Percentiles rank a stretch among this genome's conserved stretches.
phyloP scores from a whole-genome alignment of 2,888 invertebrate genomes.

The Platerodrilus igneus region DNA sequence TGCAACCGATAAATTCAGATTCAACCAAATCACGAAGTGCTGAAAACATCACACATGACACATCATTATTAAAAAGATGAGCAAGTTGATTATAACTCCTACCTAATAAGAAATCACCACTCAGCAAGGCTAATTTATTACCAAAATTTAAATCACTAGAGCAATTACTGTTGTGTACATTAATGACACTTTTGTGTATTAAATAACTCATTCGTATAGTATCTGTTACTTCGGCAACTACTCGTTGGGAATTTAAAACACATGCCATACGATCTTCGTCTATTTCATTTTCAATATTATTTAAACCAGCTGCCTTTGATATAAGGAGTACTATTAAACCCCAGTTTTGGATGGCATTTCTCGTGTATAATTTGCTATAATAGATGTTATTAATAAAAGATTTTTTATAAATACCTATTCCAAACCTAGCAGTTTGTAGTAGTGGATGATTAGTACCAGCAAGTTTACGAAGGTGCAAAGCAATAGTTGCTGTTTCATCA shows the following conservation, averaged over 20 bases:
- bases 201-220: constrained; percentile 90
- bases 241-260: constrained; percentile 79
- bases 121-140: constrained; percentile 87
- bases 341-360: constrained; percentile 48
- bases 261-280: constrained; percentile 78
- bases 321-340: constrained; percentile 85
- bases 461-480: constrained; percentile 80
- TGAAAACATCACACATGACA: constrained; percentile 82
- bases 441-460: constrained; percentile 92
- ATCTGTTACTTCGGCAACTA: constrained; percentile 88
- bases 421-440: constrained; percentile 90
- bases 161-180: constrained; percentile 55
- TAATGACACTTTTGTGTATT: constrained; percentile 76
- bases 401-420: too few species aligned
- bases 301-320: constrained; percentile 85
- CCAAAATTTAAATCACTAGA: constrained; percentile 80
- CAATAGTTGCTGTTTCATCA: constrained; percentile 92
- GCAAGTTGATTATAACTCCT: constrained; percentile 84
- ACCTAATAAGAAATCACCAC: constrained; percentile 85
- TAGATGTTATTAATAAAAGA: too few species aligned
- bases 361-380: too few species aligned
- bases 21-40: constrained; percentile 83
- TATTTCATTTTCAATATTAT: constrained; percentile 67
- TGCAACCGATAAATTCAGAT: constrained; percentile 78
- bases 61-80: constrained; percentile 67